Conservation (phyloP, 1,140 invertebrate species). For the Drosophila seguyi region DNA sequence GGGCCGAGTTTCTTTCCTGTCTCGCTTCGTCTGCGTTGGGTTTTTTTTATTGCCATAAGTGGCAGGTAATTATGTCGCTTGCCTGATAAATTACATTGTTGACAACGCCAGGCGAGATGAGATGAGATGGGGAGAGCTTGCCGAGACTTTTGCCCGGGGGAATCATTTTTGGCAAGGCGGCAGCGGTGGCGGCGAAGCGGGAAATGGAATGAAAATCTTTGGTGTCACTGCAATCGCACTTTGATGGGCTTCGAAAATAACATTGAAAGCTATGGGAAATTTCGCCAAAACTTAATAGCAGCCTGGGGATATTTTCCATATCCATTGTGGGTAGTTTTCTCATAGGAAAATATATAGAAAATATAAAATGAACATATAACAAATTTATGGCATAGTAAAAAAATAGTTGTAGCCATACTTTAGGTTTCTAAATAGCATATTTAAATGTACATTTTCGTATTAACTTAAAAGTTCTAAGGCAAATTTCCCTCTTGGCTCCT, state of each 20-base stretch:
- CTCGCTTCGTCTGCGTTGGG: slow-evolving; percentile 34
- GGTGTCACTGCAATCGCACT: slow-evolving; percentile 34
- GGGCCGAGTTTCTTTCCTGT: slow-evolving; percentile 18
- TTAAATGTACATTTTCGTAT: no score
- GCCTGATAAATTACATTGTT: slow-evolving; percentile 84
- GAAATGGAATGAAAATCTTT: slow-evolving; percentile 39
- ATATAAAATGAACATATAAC: no score
- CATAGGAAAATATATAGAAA: no score
- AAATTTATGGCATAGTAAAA: no score
- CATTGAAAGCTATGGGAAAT: slow-evolving; percentile 21
- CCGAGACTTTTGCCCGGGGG: slow-evolving; percentile 45
- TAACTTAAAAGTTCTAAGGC: no score
- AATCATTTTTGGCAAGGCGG: slow-evolving; percentile 46
- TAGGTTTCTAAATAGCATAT: no score
- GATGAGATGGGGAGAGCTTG: slow-evolving; percentile 30
- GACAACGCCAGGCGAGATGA: slow-evolving; percentile 65
- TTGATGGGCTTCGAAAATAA: slow-evolving; percentile 10
- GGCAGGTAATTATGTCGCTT: slow-evolving; percentile 85
- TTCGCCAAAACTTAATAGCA: slow-evolving; percentile 8
- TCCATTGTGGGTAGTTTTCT: neutral
- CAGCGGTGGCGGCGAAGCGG: slow-evolving; percentile 17
- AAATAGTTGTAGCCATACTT: no score
- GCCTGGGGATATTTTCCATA: neutral
- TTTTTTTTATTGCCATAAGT: slow-evolving; percentile 84
- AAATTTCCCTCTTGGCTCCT: no score